Evolutionary conservation across 1,140 invertebrate genomes (phyloP).

Genomic region (Cryptotermes secundus): DNA sequence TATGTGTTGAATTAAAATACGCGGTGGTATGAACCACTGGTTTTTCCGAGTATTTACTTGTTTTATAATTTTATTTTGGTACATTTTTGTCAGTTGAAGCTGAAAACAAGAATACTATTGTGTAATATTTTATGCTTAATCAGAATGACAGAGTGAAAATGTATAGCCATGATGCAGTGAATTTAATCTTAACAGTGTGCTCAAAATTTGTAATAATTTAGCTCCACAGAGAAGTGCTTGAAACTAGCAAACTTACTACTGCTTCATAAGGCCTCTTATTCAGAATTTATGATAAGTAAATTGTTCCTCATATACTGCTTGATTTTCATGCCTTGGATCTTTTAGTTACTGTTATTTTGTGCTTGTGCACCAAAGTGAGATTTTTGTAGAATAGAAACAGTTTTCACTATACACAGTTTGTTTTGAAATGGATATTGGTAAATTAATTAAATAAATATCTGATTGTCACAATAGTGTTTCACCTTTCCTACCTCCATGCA

Average conservation of each 20-base stretch:
- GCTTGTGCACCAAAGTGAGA: neutral
- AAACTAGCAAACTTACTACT: neutral
- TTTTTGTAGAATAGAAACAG: neutral
- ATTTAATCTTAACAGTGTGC: neutral
- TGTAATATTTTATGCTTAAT: neutral
- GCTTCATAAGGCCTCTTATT: neutral
- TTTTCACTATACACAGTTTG: neutral
- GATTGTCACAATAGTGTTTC: neutral
- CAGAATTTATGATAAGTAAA: neutral
- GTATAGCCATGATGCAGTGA: neutral
- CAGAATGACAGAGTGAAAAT: neutral
- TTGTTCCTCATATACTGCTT: neutral
- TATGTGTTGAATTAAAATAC: too few relatives aligned
- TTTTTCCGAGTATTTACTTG: too few relatives aligned
- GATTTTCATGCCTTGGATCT: neutral
- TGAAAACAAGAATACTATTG: neutral
- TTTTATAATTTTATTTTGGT: neutral
- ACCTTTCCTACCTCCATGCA: conserved; percentile 10
- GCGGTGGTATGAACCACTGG: too few relatives aligned
- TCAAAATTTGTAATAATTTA: conserved; percentile 2
- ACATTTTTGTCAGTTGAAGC: neutral
- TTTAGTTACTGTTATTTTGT: neutral
- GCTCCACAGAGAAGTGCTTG: neutral
- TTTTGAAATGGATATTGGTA: neutral
- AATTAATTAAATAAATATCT: neutral